Percentiles rank a stretch among this genome's conserved stretches.
These are phyloP conservation scores for Meganola albula DNA, from an alignment of 2,888 invertebrate species.

Conservation along the genomic window DNA sequence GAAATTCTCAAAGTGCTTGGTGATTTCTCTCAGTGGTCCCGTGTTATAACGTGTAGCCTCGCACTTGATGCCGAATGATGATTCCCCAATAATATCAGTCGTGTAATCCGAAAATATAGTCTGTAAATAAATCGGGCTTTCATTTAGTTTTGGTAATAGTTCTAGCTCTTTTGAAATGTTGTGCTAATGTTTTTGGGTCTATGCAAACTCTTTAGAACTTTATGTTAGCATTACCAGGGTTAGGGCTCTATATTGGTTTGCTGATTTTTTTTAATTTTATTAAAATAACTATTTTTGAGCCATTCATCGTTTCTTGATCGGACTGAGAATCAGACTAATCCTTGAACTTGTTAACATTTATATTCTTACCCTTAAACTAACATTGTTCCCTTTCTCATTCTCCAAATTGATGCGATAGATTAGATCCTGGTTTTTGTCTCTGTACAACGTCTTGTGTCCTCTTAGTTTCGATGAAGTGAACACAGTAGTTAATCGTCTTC, in stretches of 20 bases:
- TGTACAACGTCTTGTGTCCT: conserved; percentile 26
- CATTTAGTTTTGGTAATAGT: background rate
- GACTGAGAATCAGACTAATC: no score
- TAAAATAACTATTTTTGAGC: no score
- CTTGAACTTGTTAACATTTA: no score
- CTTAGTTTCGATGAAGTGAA: conserved; percentile 44
- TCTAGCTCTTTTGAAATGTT: background rate
- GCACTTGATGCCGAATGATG: conserved; percentile 38
- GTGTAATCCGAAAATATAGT: conserved; percentile 9
- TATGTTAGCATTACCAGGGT: no score
- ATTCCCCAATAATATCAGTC: conserved; percentile 35
- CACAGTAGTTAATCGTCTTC: conserved; percentile 33
- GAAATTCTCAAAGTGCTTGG: conserved; percentile 37
- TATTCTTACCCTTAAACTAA: conserved; percentile 31
- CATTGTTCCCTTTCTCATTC: conserved; percentile 16
- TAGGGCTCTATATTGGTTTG: no score
- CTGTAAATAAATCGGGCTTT: background rate
- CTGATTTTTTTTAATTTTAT: no score
- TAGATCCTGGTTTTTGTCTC: conserved; percentile 32
- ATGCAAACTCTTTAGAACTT: no score
- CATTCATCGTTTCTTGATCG: no score
- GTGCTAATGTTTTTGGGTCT: no score
- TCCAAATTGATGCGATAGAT: conserved; percentile 31
- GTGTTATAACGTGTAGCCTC: conserved; percentile 34
- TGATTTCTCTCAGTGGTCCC: conserved; percentile 34